Evolutionary conservation across 30 jellyfish, hydroid and myxozoan species (phyloP).

Genomic region (Hydractinia symbiolongicarpus): DNA sequence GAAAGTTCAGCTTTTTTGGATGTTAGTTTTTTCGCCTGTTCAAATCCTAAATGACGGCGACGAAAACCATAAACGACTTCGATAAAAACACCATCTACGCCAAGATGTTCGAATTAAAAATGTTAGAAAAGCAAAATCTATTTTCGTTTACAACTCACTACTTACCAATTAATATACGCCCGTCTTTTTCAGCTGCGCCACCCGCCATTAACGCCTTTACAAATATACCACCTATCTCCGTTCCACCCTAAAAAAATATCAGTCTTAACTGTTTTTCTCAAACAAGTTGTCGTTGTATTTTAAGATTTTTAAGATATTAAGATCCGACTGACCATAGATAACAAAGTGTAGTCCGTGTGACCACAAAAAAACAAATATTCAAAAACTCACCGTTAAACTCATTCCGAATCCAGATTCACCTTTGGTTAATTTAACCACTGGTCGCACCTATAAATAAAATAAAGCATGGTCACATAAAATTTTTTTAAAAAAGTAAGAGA

Average conservation of each 20-base stretch:
- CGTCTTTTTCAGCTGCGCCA: constrained; percentile 84
- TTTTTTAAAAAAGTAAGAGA: too few species aligned
- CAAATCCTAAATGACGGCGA: too few species aligned
- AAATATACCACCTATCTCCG: constrained; percentile 88
- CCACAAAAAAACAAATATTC: background rate
- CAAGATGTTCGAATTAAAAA: too few species aligned
- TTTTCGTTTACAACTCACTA: too few species aligned
- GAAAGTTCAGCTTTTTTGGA: too few species aligned
- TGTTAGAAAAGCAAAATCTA: too few species aligned
- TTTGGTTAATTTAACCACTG: constrained; percentile 79
- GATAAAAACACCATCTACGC: too few species aligned
- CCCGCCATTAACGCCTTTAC: constrained; percentile 77
- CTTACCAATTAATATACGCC: constrained; percentile 72
- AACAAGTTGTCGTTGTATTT: background rate
- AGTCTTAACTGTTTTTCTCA: background rate
- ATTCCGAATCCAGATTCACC: constrained; percentile 76
- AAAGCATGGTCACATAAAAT: background rate
- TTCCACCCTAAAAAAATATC: constrained; percentile 66
- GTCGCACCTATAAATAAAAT: constrained; percentile 46
- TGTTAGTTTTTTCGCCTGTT: too few species aligned
- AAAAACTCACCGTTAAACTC: constrained; percentile 58
- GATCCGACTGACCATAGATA: constrained; percentile 11
- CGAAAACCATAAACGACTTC: too few species aligned
- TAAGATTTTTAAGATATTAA: background rate
- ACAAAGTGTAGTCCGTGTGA: background rate